Percentiles rank a stretch among this genome's conserved stretches.
phyloP scores from a whole-genome alignment of 2,113 vertebrate species.

The Chelonoidis abingdonii region DNA sequence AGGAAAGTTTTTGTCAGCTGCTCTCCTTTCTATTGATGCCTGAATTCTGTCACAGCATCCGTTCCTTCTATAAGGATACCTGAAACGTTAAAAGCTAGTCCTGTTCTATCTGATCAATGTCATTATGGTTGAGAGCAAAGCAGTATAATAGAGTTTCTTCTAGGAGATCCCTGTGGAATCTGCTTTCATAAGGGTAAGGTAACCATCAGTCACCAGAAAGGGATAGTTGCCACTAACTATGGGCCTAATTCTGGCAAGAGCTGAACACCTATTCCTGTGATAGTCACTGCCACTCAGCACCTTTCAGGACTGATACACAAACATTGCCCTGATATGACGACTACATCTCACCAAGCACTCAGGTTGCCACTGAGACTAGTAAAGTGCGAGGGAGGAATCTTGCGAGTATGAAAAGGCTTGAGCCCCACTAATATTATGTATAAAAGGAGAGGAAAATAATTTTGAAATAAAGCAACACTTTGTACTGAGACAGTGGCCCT shows the following conservation, averaged over 20 bases:
- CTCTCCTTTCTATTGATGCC: background rate
- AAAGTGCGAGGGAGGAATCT: background rate
- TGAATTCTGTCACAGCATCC: background rate
- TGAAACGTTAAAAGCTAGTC: background rate
- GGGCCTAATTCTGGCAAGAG: background rate
- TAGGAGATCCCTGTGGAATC: background rate
- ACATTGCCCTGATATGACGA: background rate
- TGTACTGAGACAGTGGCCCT: background rate
- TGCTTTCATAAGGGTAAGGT: background rate
- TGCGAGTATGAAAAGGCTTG: background rate
- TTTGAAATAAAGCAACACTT: background rate
- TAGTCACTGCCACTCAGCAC: background rate
- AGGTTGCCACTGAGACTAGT: background rate
- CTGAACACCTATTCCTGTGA: background rate
- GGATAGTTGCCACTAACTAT: background rate
- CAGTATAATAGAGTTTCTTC: background rate
- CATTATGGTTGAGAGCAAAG: background rate
- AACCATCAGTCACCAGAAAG: background rate
- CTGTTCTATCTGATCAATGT: background rate
- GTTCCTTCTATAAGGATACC: background rate
- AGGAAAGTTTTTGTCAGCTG: background rate
- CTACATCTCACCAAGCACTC: background rate
- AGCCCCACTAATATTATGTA: background rate
- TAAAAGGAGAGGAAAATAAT: background rate
- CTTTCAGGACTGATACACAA: background rate